Conservation (phyloP, 1,140 invertebrate genomes). For the Microplitis demolitor region DNA sequence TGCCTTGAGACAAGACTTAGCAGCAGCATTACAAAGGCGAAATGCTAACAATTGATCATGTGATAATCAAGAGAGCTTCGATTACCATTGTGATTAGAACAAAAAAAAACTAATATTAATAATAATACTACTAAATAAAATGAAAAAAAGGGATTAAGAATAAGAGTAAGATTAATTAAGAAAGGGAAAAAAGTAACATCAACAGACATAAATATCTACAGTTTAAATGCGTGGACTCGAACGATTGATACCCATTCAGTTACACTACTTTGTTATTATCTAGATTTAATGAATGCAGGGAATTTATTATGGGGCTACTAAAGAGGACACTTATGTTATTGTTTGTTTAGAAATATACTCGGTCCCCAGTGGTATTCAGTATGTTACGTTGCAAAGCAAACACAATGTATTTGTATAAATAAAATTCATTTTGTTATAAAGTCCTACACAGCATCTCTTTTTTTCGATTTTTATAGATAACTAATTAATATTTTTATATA, state of each 20-base stretch:
- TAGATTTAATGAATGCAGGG: constrained; percentile 43
- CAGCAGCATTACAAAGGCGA: constrained; percentile 78
- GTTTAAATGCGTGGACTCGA: constrained; percentile 26
- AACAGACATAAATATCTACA: constrained; percentile 6
- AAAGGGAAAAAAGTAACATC: constrained; percentile 6
- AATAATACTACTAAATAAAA: not conserved
- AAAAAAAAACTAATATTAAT: constrained; percentile 36
- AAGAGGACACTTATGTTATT: constrained; percentile 38
- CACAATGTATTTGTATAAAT: constrained; percentile 54
- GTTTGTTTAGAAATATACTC: constrained; percentile 34
- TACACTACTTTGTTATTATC: constrained; percentile 38
- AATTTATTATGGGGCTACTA: constrained; percentile 48
- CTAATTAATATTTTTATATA: not conserved
- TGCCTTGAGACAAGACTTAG: constrained; percentile 85
- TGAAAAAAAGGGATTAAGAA: constrained; percentile 33
- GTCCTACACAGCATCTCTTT: constrained; percentile 29
- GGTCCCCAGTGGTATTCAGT: constrained; percentile 35
- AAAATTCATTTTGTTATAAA: constrained; percentile 54
- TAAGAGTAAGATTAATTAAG: not conserved
- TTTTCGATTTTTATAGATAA: constrained; percentile 1
- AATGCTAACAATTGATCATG: constrained; percentile 66
- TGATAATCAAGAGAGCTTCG: constrained; percentile 46
- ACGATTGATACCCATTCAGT: constrained; percentile 32
- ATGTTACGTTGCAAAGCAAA: constrained; percentile 40
- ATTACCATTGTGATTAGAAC: constrained; percentile 58